Evolutionary conservation across 2,797 vertebrate species (phyloP).

Genomic region (Poeciliopsis presidionis): DNA sequence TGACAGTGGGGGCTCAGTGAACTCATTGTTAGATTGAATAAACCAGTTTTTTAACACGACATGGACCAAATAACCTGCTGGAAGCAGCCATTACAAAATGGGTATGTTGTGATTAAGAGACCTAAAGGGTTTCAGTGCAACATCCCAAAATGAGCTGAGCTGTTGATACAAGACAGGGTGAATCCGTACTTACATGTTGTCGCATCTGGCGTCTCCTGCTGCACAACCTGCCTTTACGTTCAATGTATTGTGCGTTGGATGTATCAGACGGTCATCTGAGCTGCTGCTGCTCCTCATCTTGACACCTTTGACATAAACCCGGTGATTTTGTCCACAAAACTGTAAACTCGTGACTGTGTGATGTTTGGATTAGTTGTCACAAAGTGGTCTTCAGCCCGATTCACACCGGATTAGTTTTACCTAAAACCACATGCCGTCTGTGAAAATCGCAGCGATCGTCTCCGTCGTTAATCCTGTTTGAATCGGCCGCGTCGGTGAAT

Average conservation of each 20-base stretch:
- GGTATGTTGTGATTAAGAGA: neutral
- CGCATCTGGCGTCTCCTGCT: neutral
- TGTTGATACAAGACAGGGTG: neutral
- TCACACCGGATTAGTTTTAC: too few relatives aligned
- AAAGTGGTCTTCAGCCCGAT: too few relatives aligned
- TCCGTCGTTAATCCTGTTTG: too few relatives aligned
- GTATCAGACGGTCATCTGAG: neutral
- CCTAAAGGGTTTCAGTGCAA: neutral
- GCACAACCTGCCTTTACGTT: neutral
- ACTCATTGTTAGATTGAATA: neutral
- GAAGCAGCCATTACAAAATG: neutral
- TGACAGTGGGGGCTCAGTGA: neutral
- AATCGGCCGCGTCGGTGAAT: too few relatives aligned
- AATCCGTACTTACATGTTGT: neutral
- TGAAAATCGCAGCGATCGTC: too few relatives aligned
- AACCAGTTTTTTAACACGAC: neutral
- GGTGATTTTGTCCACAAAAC: neutral
- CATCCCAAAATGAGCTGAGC: neutral
- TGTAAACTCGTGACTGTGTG: neutral
- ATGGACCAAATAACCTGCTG: neutral
- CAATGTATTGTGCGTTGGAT: neutral
- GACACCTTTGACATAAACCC: neutral
- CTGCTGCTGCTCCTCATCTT: neutral
- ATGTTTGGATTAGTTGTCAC: too few relatives aligned
- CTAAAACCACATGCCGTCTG: too few relatives aligned